Conservation (phyloP, 1,140 invertebrate species). For the Apis florea region DNA sequence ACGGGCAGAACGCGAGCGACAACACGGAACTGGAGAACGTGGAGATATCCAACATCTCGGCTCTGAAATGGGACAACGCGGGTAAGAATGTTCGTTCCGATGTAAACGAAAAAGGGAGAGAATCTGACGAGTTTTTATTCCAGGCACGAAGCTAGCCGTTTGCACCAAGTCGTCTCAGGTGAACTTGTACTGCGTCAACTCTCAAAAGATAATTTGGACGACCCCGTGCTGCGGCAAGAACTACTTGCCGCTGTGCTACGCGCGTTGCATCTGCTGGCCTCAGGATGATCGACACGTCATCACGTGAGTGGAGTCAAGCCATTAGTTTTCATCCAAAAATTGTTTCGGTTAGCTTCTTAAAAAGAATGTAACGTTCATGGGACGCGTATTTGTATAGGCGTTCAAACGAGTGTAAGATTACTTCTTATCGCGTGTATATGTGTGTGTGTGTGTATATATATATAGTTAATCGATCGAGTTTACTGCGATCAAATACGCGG, state of each 20-base stretch:
- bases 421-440: no score
- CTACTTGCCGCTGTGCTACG: constrained; percentile 1
- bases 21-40: neutral
- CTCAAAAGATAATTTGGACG: neutral
- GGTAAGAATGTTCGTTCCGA: constrained; percentile 48
- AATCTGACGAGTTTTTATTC: neutral
- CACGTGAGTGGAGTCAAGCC: constrained; percentile 57
- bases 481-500: no score
- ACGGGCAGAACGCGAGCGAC: neutral
- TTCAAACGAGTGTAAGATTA: no score
- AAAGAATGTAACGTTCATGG: no score
- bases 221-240: neutral
- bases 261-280: constrained; percentile 59
- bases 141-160: constrained; percentile 27
- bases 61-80: constrained; percentile 64
- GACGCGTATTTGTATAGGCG: no score
- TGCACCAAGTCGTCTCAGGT: neutral
- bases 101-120: no score
- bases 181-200: neutral
- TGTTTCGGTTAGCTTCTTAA: no score
- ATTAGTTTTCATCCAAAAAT: no score
- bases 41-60: neutral
- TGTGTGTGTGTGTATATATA: no score
- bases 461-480: no score
- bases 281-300: constrained; percentile 55